phyloP scores from a whole-genome alignment of 2,888 invertebrate species.

The Adela reaumurella region DNA sequence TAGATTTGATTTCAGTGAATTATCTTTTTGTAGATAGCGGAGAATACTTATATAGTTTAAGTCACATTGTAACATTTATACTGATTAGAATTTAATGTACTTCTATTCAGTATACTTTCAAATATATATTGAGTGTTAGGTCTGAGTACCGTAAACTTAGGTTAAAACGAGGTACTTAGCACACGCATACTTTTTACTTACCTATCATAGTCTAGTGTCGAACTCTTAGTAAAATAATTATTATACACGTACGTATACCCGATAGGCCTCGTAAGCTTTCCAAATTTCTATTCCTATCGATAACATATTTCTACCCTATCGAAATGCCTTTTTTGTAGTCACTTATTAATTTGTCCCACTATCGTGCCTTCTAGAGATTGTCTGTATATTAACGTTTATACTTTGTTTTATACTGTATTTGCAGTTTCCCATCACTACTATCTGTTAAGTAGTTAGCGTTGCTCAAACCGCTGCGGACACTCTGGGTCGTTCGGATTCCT shows the following conservation, averaged over 20 bases:
- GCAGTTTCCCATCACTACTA: too few species aligned
- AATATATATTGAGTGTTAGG: too few species aligned
- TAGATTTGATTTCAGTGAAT: too few species aligned
- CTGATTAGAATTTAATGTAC: constrained; percentile 10
- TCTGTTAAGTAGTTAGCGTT: too few species aligned
- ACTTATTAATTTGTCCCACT: constrained; percentile 24
- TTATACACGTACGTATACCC: too few species aligned
- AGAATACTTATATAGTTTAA: neutral
- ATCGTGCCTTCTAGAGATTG: constrained; percentile 49
- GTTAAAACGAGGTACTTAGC: too few species aligned
- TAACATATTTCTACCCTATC: neutral
- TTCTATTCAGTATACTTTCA: constrained; percentile 12
- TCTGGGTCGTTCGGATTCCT: too few species aligned
- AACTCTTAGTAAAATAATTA: neutral
- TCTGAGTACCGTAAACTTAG: too few species aligned
- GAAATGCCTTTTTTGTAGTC: neutral
- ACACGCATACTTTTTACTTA: too few species aligned
- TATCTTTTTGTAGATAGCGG: too few species aligned
- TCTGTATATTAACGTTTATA: constrained; percentile 29
- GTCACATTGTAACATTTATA: constrained; percentile 3
- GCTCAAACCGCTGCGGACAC: too few species aligned
- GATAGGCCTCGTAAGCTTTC: neutral
- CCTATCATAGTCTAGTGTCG: neutral
- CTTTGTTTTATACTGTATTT: too few species aligned
- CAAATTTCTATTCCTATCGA: neutral